These are phyloP conservation scores for Drosophila tripunctata DNA, from an alignment of 2,888 invertebrate species.

Conservation along the genomic window DNA sequence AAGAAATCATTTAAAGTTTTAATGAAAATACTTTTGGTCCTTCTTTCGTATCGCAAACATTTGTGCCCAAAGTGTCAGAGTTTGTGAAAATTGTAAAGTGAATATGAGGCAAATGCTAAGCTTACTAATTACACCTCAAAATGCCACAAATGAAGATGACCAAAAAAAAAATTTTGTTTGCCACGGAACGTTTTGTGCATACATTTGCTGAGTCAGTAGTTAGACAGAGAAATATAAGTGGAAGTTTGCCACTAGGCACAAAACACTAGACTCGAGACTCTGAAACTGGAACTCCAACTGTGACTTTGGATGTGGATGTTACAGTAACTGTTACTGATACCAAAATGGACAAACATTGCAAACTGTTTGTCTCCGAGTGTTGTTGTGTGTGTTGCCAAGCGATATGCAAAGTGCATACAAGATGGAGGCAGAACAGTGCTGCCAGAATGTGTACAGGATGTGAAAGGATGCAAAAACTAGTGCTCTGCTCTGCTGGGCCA, in stretches of 20 bases:
- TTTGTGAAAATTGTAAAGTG: not conserved
- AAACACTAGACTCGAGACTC: no score
- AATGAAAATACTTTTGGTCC: not conserved
- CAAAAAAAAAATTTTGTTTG: conserved; percentile 30
- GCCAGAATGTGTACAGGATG: conserved; percentile 3
- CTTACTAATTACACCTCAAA: conserved; percentile 58
- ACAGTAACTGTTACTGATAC: conserved; percentile 12
- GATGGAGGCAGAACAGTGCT: conserved; percentile 12
- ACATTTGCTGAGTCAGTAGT: conserved; percentile 49
- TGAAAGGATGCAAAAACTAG: conserved; percentile 42
- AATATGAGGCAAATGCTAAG: conserved; percentile 9
- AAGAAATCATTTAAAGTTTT: no score
- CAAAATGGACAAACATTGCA: conserved; percentile 29
- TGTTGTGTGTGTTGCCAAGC: conserved; percentile 52
- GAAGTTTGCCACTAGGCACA: no score
- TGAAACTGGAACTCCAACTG: not conserved
- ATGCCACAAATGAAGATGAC: conserved; percentile 54
- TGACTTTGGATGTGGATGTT: not conserved
- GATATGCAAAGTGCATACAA: conserved; percentile 57
- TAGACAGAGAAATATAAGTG: conserved; percentile 7
- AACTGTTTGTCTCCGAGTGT: no score
- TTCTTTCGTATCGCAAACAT: not conserved
- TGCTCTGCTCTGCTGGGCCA: conserved; percentile 39
- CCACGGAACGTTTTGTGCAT: conserved; percentile 35
- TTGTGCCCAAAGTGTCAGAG: not conserved